Evolutionary conservation across 2,113 vertebrate genomes (phyloP).

Genomic region (Apteryx owenii): DNA sequence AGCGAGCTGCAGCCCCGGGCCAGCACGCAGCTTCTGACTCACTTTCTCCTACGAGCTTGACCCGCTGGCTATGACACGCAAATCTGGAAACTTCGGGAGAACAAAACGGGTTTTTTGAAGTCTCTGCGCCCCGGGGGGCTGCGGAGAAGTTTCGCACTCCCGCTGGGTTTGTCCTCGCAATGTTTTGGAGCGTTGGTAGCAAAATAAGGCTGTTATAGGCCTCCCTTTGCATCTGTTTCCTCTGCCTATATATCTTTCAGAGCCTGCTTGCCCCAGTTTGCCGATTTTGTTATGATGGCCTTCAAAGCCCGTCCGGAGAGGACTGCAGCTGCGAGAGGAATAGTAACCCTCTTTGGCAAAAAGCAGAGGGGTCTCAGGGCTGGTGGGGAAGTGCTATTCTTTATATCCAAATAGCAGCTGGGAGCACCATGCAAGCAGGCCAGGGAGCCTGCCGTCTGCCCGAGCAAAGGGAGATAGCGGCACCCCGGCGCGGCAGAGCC

Average conservation of each 20-base stretch:
- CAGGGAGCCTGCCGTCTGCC: neutral
- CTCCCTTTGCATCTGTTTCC: constrained; percentile 46
- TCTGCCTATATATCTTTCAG: neutral
- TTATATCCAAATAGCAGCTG: neutral
- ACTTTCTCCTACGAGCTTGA: neutral
- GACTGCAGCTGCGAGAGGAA: neutral
- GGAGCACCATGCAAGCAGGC: neutral
- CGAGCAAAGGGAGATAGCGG: neutral
- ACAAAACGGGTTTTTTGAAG: neutral
- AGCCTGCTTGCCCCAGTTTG: neutral
- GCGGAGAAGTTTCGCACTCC: neutral
- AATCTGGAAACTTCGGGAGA: neutral
- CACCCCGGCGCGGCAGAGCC: neutral
- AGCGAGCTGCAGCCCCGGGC: accelerated
- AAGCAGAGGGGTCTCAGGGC: neutral
- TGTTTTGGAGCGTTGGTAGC: neutral
- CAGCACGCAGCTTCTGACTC: neutral
- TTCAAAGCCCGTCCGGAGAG: neutral
- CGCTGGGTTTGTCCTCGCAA: neutral
- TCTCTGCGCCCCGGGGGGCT: neutral
- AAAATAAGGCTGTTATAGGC: neutral
- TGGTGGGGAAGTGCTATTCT: neutral
- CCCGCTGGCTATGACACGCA: accelerated
- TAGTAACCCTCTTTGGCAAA: neutral
- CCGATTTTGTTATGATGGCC: neutral